Percentiles rank a stretch among this genome's conserved stretches.
These are phyloP conservation scores for Patiria miniata DNA, from an alignment of 35 echinoderm and acorn worm genomes.

Conservation along the genomic window DNA sequence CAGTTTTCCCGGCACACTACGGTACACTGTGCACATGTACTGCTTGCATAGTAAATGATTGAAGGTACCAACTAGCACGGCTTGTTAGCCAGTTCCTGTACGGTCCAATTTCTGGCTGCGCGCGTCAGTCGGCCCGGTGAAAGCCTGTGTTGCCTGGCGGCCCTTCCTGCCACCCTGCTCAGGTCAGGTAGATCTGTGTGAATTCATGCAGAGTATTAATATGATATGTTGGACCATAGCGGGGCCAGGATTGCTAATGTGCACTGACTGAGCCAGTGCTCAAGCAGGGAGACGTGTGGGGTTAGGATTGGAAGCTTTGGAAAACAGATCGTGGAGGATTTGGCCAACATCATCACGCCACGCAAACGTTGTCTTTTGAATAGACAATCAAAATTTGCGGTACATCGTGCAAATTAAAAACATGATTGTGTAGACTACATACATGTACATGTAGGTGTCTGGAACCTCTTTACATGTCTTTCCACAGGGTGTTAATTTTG, in stretches of 20 bases:
- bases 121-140: conserved; percentile 3
- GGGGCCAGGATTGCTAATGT: neutral
- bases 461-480: no score
- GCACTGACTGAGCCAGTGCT: no score
- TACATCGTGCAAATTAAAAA: no score
- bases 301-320: no score
- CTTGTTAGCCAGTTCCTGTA: neutral
- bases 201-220: conserved; percentile 27
- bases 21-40: neutral
- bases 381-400: no score
- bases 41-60: neutral
- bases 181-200: conserved; percentile 9
- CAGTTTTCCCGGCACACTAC: neutral
- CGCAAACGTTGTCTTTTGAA: no score
- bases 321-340: no score
- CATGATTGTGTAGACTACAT: no score
- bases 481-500: no score
- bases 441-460: no score
- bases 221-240: conserved; percentile 2
- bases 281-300: no score
- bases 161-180: neutral
- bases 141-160: neutral
- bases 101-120: neutral
- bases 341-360: no score
- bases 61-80: neutral